A percentile compares a stretch with the other conserved stretches of the same genome.
phyloP scores from a whole-genome alignment of 2,797 vertebrate genomes.

The Pachyuromys duprasi region DNA sequence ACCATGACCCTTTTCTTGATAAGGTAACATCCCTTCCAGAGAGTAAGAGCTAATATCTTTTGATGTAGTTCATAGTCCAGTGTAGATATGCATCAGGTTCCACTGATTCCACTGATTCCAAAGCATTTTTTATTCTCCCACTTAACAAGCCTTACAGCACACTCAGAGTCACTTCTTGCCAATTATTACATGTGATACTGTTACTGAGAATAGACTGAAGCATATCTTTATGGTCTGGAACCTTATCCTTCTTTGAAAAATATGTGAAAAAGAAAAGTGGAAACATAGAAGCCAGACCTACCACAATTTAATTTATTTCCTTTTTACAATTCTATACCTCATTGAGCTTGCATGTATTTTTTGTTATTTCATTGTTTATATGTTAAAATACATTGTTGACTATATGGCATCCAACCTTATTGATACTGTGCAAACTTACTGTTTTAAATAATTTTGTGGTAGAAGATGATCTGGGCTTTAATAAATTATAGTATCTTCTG shows the following conservation, averaged over 20 bases:
- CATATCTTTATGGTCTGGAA: background rate
- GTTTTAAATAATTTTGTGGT: background rate
- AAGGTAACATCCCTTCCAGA: background rate
- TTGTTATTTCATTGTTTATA: background rate
- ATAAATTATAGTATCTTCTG: background rate
- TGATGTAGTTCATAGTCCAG: background rate
- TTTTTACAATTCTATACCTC: constrained; percentile 20
- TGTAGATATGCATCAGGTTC: background rate
- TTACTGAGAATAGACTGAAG: background rate
- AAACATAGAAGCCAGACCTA: background rate
- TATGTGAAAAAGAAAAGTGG: background rate
- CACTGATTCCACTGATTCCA: background rate
- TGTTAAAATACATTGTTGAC: constrained; percentile 7
- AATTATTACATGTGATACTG: background rate
- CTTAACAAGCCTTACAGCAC: background rate
- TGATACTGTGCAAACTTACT: background rate
- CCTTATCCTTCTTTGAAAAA: background rate
- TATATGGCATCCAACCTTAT: background rate
- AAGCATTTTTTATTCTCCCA: background rate
- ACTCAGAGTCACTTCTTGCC: background rate
- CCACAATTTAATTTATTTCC: constrained; percentile 32
- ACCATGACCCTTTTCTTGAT: background rate
- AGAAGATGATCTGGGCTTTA: background rate
- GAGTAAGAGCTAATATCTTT: background rate
- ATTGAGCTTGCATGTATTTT: background rate